phyloP scores from a whole-genome alignment of 2,797 vertebrate species.

The Manis pentadactyla region DNA sequence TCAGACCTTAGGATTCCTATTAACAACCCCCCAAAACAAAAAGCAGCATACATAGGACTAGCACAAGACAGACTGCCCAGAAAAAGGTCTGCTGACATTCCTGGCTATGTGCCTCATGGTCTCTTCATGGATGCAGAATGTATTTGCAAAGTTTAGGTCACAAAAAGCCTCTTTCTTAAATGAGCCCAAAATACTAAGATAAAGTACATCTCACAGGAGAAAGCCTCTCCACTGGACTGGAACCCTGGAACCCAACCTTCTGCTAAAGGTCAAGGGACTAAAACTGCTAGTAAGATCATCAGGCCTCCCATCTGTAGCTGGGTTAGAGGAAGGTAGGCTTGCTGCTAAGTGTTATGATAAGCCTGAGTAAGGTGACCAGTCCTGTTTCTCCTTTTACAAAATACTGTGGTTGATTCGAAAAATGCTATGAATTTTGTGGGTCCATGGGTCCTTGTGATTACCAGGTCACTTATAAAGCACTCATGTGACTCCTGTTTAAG shows the following conservation, averaged over 20 bases:
- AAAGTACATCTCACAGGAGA: not conserved
- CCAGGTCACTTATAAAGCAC: not conserved
- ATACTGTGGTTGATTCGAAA: not conserved
- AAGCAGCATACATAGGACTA: not conserved
- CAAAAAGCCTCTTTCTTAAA: not conserved
- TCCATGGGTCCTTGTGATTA: constrained; percentile 40
- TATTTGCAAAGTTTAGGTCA: constrained; percentile 48
- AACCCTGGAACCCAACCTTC: constrained; percentile 44
- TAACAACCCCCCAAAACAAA: not conserved
- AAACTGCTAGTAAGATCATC: not conserved
- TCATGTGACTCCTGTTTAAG: not conserved
- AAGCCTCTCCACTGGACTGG: not conserved
- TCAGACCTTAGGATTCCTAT: not conserved
- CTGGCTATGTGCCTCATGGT: no score
- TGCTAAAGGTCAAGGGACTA: constrained; percentile 60
- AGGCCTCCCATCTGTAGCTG: not conserved
- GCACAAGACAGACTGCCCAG: not conserved
- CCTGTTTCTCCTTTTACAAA: constrained; percentile 10
- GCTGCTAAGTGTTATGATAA: not conserved
- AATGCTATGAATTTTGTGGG: not conserved
- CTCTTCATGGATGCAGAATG: not conserved
- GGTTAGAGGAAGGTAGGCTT: not conserved
- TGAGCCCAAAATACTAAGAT: constrained; percentile 28
- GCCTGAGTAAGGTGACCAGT: not conserved
- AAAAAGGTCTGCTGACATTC: not conserved